Evolutionary conservation across 2,888 invertebrate genomes (phyloP).

Genomic region (Ichneumoninae sp.): DNA sequence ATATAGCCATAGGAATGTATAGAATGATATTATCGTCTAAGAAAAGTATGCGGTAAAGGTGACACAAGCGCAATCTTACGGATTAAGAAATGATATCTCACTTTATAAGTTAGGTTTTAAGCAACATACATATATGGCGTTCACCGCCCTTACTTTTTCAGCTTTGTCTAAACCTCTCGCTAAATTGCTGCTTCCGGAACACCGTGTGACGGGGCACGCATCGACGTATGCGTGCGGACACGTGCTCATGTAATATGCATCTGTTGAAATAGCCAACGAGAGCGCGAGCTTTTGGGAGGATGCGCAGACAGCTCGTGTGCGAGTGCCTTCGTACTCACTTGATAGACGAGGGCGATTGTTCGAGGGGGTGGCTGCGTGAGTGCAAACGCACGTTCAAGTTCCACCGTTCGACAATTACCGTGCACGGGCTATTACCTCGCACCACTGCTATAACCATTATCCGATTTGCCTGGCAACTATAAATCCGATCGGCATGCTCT

Average conservation of each 20-base stretch:
- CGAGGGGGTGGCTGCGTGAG: conserved; percentile 31
- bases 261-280: conserved; percentile 35
- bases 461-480: conserved; percentile 67
- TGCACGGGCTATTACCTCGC: conserved; percentile 62
- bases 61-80: too few relatives aligned
- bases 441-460: conserved; percentile 58
- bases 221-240: neutral
- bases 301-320: conserved; percentile 19
- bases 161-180: conserved; percentile 12
- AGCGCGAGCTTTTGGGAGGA: conserved; percentile 43
- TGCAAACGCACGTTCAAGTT: conserved; percentile 65
- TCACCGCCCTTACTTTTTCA: neutral
- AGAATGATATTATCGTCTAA: too few relatives aligned
- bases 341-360: neutral
- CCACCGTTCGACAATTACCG: conserved; percentile 64
- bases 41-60: too few relatives aligned
- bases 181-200: conserved; percentile 38
- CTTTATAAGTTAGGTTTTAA: too few relatives aligned
- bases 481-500: conserved; percentile 59
- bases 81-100: too few relatives aligned
- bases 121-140: too few relatives aligned
- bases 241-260: conserved; percentile 48
- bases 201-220: conserved; percentile 9
- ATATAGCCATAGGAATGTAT: too few relatives aligned
- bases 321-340: conserved; percentile 31